Base-by-base conservation (phyloP, 2,113 vertebrate species). In the Zingel zingel region DNA sequence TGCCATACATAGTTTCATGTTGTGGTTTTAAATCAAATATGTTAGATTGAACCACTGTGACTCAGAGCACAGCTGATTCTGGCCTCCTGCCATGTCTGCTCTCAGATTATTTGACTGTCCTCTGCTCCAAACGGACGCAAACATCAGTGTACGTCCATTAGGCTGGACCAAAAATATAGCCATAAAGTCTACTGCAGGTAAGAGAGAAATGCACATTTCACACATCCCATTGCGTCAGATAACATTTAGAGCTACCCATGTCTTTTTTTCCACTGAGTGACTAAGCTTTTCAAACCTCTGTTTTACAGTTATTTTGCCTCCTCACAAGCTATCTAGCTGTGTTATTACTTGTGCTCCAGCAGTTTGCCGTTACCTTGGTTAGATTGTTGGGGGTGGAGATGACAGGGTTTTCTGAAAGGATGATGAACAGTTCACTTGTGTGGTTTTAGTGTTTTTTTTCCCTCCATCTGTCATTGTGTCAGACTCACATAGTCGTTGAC, bases 381-480 rank as follows among this genome's bases (percentile, higher is more conserved):
- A 59, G 50, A 67, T 72, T 33, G 64, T 66, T 63, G 25, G n/a
- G 10, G 51, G 36, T 27, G 1, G 14, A 39, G 45, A 54, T 56
- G 84, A 88, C 72, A 36, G 57, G 15, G 59, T 86, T 85, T 89
- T 79, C 77, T 30, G 50, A 79, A 18, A 39, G 65, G 16, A 30
- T 86, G 79, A 81, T 87, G 84, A 88, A 77, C 72, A 78, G 43
- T 68, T 84, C 16, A 21, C 74, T 77, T 51, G 45, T 84, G 69
- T 61, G 69, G 30, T 65, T 66, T 76, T 56, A 62, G 36, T 27
- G 6, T 1, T 1, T 39, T 39, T 4, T 68, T 50, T 58, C 19
- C 21, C 16, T 45, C 23, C 50, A 16, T 73, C 67, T 62, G 43
- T 86, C 75, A 51, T 48, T 69, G 65, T 83, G 83, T 85, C 79